These are phyloP conservation scores for Henricia sp. DNA, from an alignment of 53 echinoderm and acorn worm species.

Conservation along the genomic window DNA sequence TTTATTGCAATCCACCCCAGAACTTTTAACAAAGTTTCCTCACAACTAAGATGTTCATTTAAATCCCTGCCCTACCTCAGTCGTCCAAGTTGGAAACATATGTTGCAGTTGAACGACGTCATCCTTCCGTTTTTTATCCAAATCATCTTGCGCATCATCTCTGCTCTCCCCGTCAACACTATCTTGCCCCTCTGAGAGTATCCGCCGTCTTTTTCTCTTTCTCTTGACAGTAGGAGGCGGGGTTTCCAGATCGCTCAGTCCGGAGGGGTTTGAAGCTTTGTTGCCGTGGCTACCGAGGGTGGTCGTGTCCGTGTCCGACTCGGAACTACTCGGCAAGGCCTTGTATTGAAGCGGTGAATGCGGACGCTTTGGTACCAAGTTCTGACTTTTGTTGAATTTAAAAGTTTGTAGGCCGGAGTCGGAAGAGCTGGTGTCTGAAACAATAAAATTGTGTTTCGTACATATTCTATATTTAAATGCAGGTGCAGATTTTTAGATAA, in stretches of 20 bases:
- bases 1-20: too few species aligned
- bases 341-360: constrained; percentile 26
- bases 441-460: background rate
- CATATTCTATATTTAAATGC: too few species aligned
- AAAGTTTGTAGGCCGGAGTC: background rate
- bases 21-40: too few species aligned
- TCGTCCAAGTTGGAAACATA: constrained; percentile 33
- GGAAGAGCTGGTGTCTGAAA: background rate
- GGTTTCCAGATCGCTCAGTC: constrained; percentile 48
- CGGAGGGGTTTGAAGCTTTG: background rate
- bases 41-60: too few species aligned
- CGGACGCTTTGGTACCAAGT: background rate
- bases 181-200: constrained; percentile 58
- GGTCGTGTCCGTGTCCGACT: constrained; percentile 38
- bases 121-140: constrained; percentile 23
- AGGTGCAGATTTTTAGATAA: too few species aligned
- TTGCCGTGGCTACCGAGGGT: constrained; percentile 15
- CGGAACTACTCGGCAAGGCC: constrained; percentile 35
- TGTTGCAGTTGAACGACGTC: constrained; percentile 42
- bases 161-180: constrained; percentile 27
- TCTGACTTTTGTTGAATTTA: constrained; percentile 12
- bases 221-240: constrained; percentile 40
- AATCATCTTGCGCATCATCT: background rate
- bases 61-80: background rate
- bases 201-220: constrained; percentile 55